These are phyloP conservation scores for Dolichoris vasculosae DNA, from an alignment of 1,140 invertebrate genomes.

Conservation along the genomic window DNA sequence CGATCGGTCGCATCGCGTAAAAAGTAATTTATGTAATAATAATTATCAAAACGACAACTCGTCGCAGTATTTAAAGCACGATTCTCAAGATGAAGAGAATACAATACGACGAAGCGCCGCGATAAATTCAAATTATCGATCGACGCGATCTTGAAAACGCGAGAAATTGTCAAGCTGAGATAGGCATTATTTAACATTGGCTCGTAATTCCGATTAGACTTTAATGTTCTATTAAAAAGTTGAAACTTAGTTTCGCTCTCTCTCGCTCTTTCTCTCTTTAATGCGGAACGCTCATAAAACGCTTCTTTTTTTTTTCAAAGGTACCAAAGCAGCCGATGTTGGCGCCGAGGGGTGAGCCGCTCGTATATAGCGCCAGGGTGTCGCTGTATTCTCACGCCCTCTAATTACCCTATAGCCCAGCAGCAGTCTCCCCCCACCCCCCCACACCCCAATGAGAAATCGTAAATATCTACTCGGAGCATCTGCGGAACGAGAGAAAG, in stretches of 20 bases:
- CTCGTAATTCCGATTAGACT: conserved; percentile 41
- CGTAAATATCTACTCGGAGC: conserved; percentile 69
- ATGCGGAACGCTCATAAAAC: conserved; percentile 1
- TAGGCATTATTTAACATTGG: neutral
- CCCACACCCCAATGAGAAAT: conserved; percentile 65
- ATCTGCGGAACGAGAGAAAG: conserved; percentile 67
- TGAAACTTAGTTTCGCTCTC: conserved; percentile 54
- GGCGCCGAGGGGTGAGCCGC: neutral
- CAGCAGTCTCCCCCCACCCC: conserved; percentile 13
- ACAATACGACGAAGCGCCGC: neutral
- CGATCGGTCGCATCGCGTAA: neutral
- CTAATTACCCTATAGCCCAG: conserved; percentile 72
- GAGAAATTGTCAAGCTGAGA: neutral
- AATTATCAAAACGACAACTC: neutral
- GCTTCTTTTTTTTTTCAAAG: conserved; percentile 35
- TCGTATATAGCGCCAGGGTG: neutral
- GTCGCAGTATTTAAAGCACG: neutral
- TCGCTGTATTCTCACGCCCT: conserved; percentile 66
- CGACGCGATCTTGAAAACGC: neutral
- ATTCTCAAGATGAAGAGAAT: neutral
- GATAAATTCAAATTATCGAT: neutral
- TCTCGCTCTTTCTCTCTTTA: no score
- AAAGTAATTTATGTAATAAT: neutral
- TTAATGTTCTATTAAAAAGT: conserved; percentile 68
- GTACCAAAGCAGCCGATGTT: neutral